Conservation (phyloP, 2,888 invertebrate species). For the Patella ulyssiponensis region DNA sequence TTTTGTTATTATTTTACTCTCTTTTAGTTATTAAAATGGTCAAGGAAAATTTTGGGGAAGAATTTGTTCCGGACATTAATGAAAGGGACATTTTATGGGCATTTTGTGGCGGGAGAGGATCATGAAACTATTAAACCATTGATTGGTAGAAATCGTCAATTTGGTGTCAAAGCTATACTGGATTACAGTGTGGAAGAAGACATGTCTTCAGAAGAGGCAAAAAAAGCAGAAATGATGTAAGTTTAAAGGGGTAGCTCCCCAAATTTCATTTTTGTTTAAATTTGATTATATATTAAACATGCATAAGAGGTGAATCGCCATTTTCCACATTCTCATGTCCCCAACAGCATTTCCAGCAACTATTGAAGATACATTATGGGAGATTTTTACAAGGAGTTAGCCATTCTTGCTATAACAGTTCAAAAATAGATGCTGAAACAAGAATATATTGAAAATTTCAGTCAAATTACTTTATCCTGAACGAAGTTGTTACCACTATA, state of each 20-base stretch:
- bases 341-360: neutral
- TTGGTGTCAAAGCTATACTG: slow-evolving; percentile 98
- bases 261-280: too few relatives aligned
- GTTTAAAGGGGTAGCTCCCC: slow-evolving; percentile 32
- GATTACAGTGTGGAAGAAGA: slow-evolving; percentile 99
- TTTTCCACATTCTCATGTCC: neutral
- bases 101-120: slow-evolving; percentile 96
- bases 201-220: slow-evolving; percentile 87
- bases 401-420: too few relatives aligned
- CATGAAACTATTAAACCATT: slow-evolving; percentile 82
- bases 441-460: too few relatives aligned
- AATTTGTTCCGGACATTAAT: slow-evolving; percentile 86
- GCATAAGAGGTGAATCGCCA: neutral
- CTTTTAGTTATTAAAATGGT: slow-evolving; percentile 78
- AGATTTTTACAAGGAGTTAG: too few relatives aligned
- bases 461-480: too few relatives aligned
- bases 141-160: slow-evolving; percentile 80
- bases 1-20: too few relatives aligned
- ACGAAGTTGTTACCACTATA: too few relatives aligned
- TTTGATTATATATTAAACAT: too few relatives aligned
- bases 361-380: too few relatives aligned
- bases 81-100: slow-evolving; percentile 97
- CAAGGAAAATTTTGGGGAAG: slow-evolving; percentile 85
- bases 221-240: slow-evolving; percentile 93
- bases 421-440: too few relatives aligned